A percentile compares a stretch with the other conserved stretches of the same genome.
phyloP scores from a whole-genome alignment of 2,888 invertebrate species.

The Apantesis nais region DNA sequence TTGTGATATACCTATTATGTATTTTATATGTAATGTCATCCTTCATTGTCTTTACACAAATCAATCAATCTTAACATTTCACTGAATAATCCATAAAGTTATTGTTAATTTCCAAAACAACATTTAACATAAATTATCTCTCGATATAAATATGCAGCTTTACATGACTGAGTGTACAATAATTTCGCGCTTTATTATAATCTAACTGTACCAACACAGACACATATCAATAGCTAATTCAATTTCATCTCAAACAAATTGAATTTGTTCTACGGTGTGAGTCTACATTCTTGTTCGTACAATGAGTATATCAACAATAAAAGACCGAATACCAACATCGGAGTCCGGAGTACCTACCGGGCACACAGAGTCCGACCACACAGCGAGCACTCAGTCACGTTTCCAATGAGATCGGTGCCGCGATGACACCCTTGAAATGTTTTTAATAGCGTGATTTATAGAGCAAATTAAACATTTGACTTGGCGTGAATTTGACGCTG shows the following conservation, averaged over 20 bases:
- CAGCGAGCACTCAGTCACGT: constrained; percentile 77
- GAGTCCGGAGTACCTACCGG: constrained; percentile 18
- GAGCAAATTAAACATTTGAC: constrained; percentile 86
- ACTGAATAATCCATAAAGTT: not conserved
- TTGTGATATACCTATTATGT: not conserved
- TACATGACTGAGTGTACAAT: constrained; percentile 20
- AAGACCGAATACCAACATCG: constrained; percentile 62
- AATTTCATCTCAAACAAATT: constrained; percentile 66
- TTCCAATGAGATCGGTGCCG: constrained; percentile 79
- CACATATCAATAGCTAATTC: constrained; percentile 52
- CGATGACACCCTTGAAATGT: constrained; percentile 85
- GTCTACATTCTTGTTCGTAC: constrained; percentile 59
- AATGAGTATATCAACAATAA: constrained; percentile 69
- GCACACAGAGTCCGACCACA: constrained; percentile 64
- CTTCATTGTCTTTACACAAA: not conserved
- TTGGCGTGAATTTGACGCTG: constrained; percentile 83
- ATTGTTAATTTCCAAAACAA: not conserved
- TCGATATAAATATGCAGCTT: constrained; percentile 22
- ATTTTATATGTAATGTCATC: not conserved
- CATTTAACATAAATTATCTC: constrained; percentile 31
- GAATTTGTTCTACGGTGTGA: constrained; percentile 66
- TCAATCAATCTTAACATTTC: not conserved
- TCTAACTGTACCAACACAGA: constrained; percentile 42
- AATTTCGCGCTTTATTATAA: constrained; percentile 49
- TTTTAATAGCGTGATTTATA: constrained; percentile 85